Evolutionary conservation across 2,888 invertebrate species (phyloP).

Genomic region (Ctena decussata): DNA sequence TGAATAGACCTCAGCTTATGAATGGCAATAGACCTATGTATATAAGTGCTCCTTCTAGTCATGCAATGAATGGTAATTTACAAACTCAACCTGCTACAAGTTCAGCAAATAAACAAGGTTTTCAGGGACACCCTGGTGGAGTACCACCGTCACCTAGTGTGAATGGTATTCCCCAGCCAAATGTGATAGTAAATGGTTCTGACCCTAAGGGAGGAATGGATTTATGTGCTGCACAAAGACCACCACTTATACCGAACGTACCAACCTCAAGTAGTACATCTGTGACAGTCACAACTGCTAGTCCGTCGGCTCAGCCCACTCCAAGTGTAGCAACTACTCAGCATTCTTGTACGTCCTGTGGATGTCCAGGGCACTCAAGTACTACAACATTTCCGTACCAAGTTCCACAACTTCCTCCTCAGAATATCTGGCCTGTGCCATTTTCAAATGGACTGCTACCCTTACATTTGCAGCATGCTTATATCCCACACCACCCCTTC

Average conservation of each 20-base stretch:
- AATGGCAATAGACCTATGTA: constrained; percentile 13
- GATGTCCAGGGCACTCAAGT: constrained; percentile 66
- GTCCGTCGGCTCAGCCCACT: constrained; percentile 33
- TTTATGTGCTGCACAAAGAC: background rate
- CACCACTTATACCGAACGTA: constrained; percentile 24
- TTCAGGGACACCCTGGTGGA: background rate
- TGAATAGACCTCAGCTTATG: constrained; percentile 35
- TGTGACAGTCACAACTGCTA: constrained; percentile 36
- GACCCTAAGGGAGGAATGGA: constrained; percentile 6
- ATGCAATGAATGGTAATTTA: background rate
- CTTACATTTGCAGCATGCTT: constrained; percentile 41
- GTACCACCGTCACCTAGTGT: background rate
- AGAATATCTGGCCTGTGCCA: constrained; percentile 60
- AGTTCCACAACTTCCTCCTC: constrained; percentile 65
- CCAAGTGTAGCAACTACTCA: constrained; percentile 35
- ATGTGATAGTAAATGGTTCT: constrained; percentile 3
- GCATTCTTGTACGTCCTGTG: constrained; percentile 67
- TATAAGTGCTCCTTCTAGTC: constrained; percentile 9
- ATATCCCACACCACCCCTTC: constrained; percentile 46
- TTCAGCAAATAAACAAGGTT: background rate
- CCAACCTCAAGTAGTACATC: constrained; percentile 33
- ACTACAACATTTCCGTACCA: constrained; percentile 49
- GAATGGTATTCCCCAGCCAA: constrained; percentile 34
- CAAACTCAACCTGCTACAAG: background rate
- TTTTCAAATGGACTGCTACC: constrained; percentile 68